A percentile compares a stretch with the other conserved stretches of the same genome.
Conservation (phyloP, 2,113 vertebrate species). For the Neogale vison region DNA sequence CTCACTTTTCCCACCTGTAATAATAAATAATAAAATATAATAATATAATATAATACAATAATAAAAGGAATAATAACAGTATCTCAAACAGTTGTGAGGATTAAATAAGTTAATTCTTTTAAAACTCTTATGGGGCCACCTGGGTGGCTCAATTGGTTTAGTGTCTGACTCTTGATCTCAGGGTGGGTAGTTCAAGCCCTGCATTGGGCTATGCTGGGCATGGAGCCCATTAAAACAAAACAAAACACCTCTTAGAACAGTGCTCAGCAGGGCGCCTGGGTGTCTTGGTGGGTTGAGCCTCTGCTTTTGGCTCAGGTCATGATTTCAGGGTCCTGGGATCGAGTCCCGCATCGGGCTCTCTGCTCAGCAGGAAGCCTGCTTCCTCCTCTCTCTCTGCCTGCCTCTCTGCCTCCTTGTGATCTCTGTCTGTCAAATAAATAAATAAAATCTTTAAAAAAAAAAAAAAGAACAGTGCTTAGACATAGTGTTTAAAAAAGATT, state of each 20-base stretch:
- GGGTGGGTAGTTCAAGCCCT: background rate
- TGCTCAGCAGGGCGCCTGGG: background rate
- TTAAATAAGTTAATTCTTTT: slow-evolving; percentile 17
- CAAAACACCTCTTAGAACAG: background rate
- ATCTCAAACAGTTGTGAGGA: background rate
- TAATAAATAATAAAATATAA: too few relatives aligned
- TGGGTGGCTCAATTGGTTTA: background rate
- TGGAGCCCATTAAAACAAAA: background rate
- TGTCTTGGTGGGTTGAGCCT: too few relatives aligned
- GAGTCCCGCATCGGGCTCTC: too few relatives aligned
- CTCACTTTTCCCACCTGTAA: background rate
- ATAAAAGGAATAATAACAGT: background rate
- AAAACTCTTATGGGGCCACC: background rate
- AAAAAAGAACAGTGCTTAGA: background rate
- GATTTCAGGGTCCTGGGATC: too few relatives aligned
- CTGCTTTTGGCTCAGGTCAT: too few relatives aligned
- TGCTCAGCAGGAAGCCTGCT: too few relatives aligned
- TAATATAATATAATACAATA: too few relatives aligned
- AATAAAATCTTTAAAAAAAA: too few relatives aligned
- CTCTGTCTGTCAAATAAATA: too few relatives aligned
- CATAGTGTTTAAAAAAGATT: background rate
- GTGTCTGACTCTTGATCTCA: background rate
- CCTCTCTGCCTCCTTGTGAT: too few relatives aligned
- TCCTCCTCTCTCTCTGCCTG: too few relatives aligned
- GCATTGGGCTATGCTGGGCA: background rate